phyloP scores from a whole-genome alignment of 2,113 vertebrate species.

The Sturnus vulgaris region DNA sequence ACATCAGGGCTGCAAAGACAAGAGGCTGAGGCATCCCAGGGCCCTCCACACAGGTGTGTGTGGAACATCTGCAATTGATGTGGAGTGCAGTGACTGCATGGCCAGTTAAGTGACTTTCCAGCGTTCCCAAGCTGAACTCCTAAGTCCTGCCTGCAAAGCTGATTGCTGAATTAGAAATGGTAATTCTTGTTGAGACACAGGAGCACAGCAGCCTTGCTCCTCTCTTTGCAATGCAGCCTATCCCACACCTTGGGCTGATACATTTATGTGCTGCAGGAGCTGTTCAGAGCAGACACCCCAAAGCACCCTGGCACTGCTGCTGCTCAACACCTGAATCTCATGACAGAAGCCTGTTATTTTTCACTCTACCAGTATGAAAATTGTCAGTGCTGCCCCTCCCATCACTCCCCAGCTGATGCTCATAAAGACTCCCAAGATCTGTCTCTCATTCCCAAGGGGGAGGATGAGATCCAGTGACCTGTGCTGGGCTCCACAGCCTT shows the following conservation, averaged over 20 bases:
- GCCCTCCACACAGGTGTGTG: accelerated
- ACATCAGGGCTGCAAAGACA: neutral
- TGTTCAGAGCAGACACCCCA: accelerated
- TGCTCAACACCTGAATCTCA: accelerated
- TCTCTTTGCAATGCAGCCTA: neutral
- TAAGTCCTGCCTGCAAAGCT: neutral
- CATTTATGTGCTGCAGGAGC: neutral
- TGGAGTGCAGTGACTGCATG: accelerated
- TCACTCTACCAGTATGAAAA: neutral
- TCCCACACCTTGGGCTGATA: accelerated
- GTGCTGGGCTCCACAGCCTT: neutral
- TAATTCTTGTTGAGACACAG: neutral
- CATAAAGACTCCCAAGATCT: accelerated
- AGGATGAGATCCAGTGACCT: neutral
- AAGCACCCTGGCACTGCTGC: accelerated
- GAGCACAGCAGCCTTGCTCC: neutral
- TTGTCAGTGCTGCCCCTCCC: neutral
- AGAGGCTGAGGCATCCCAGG: neutral
- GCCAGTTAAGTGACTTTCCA: neutral
- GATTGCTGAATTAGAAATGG: neutral
- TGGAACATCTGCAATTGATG: accelerated
- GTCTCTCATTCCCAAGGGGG: neutral
- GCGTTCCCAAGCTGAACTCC: neutral
- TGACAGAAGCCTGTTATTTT: neutral
- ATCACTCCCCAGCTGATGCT: neutral